Conservation (phyloP, 2,113 vertebrate genomes). For the Ammodytes marinus region DNA sequence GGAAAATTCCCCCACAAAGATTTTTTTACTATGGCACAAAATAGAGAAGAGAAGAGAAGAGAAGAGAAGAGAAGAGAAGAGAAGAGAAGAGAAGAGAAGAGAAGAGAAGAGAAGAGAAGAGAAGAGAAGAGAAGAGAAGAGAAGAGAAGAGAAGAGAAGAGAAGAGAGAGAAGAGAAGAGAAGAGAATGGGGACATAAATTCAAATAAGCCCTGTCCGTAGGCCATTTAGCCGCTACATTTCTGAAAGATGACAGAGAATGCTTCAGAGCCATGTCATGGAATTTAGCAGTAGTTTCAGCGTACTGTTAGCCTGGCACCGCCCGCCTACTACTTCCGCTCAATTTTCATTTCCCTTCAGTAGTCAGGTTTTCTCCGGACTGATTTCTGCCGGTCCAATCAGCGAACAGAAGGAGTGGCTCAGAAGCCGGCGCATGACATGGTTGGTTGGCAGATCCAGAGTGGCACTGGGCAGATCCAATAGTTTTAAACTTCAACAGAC, state of each 20-base stretch:
- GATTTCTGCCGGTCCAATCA: too few relatives aligned
- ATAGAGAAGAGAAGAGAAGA: not conserved
- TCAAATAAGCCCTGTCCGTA: conserved; percentile 11
- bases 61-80: not conserved
- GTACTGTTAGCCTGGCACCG: too few relatives aligned
- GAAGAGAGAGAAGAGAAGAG: not conserved
- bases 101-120: not conserved
- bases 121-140: not conserved
- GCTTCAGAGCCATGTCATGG: conserved; percentile 38
- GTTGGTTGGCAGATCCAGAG: too few relatives aligned
- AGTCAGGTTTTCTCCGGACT: too few relatives aligned
- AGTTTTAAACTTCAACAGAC: too few relatives aligned
- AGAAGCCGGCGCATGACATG: too few relatives aligned
- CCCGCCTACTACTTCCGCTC: too few relatives aligned
- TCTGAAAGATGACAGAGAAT: conserved; percentile 31
- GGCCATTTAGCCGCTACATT: not conserved
- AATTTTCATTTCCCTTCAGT: too few relatives aligned
- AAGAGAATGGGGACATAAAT: conserved; percentile 40
- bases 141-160: not conserved
- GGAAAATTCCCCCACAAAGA: conserved; percentile 66
- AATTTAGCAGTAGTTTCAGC: conserved; percentile 40
- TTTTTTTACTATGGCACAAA: conserved; percentile 50
- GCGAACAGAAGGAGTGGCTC: too few relatives aligned
- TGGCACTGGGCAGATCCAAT: too few relatives aligned
- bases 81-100: not conserved